Evolutionary conservation across 1,140 invertebrate genomes (phyloP).

Genomic region (Cydia amplana): DNA sequence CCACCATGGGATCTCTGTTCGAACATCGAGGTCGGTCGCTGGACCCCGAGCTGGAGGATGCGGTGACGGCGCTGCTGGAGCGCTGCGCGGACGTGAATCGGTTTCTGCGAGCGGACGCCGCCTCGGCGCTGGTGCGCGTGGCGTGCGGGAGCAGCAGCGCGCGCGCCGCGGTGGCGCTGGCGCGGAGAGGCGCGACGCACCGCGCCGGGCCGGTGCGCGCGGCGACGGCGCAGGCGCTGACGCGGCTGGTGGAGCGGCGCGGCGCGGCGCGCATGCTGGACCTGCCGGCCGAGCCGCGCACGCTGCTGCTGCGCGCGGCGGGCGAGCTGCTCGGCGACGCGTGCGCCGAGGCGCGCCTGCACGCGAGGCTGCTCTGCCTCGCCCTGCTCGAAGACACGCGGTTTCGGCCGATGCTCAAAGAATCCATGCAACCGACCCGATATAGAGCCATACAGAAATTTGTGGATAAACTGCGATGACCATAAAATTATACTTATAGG

Average conservation of each 20-base stretch:
- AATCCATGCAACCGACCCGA: constrained; percentile 83
- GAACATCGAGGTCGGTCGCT: constrained; percentile 84
- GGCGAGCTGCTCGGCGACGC: constrained; percentile 93
- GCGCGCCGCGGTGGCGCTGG: constrained; percentile 76
- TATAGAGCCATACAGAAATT: constrained; percentile 85
- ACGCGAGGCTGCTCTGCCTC: constrained; percentile 84
- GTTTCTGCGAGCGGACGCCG: constrained; percentile 93
- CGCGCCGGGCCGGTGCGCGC: constrained; percentile 92
- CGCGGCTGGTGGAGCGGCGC: constrained; percentile 84
- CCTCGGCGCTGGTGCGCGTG: constrained; percentile 89
- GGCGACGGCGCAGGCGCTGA: constrained; percentile 88
- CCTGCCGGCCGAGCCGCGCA: constrained; percentile 87
- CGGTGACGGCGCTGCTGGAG: constrained; percentile 88
- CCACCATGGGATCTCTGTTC: constrained; percentile 89
- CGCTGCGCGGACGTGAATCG: constrained; percentile 95
- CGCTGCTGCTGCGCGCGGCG: constrained; percentile 88
- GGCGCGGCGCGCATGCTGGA: constrained; percentile 87
- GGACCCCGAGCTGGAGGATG: constrained; percentile 93
- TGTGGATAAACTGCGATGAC: constrained; percentile 68
- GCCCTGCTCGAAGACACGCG: constrained; percentile 81
- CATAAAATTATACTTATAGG: constrained; percentile 31
- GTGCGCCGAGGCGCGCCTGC: constrained; percentile 90
- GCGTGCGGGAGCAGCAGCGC: constrained; percentile 82
- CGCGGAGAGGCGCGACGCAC: constrained; percentile 84
- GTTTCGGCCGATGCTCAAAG: constrained; percentile 83